Conservation (phyloP, 2,888 invertebrate species). For the Eudemis profundana region DNA sequence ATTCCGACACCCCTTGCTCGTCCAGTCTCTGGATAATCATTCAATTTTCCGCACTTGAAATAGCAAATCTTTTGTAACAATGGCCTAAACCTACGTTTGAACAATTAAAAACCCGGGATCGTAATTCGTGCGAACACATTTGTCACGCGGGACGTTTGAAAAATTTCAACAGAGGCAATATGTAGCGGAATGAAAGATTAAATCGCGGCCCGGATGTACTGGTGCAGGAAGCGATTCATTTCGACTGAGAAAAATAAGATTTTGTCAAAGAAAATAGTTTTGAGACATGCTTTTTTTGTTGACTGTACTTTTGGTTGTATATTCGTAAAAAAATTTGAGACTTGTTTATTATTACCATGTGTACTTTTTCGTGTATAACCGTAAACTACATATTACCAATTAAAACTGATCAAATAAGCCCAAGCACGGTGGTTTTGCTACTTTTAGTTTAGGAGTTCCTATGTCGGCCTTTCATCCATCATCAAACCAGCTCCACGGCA, state of each 20-base stretch:
- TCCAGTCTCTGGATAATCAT: not conserved
- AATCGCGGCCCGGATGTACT: conserved; percentile 53
- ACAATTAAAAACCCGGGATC: conserved; percentile 63
- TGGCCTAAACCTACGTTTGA: conserved; percentile 45
- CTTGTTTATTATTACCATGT: too few relatives aligned
- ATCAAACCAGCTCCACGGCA: too few relatives aligned
- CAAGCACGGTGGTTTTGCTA: too few relatives aligned
- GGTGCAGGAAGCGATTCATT: conserved; percentile 22
- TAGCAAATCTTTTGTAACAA: not conserved
- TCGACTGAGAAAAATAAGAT: not conserved
- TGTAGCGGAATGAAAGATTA: conserved; percentile 71
- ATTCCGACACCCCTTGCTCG: not conserved
- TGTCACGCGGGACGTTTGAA: conserved; percentile 73
- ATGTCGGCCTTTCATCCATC: too few relatives aligned
- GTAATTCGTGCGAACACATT: conserved; percentile 64
- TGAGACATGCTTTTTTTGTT: too few relatives aligned
- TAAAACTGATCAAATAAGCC: too few relatives aligned
- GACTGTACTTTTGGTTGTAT: too few relatives aligned
- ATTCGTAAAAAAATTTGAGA: too few relatives aligned
- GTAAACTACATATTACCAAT: too few relatives aligned
- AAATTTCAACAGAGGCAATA: conserved; percentile 72
- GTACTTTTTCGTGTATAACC: too few relatives aligned
- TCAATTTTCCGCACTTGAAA: conserved; percentile 5
- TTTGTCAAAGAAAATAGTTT: too few relatives aligned
- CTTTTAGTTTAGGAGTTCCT: too few relatives aligned